Conservation (phyloP, 2,888 invertebrate species). For the Caradrina clavipalpis region DNA sequence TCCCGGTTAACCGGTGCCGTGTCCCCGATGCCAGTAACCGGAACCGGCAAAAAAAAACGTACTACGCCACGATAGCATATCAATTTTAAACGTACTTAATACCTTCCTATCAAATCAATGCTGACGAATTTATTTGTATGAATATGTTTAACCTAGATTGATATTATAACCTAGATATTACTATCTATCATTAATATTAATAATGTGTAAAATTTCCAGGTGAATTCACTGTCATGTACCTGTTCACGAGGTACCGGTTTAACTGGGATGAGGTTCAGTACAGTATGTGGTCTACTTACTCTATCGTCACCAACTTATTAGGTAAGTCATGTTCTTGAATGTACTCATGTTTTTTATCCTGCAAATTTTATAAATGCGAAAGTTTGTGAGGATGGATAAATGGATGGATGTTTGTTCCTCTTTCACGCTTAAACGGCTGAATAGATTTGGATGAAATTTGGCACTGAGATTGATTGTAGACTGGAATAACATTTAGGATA, state of each 20-base stretch:
- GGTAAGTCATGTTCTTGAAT: slow-evolving; percentile 76
- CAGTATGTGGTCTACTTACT: slow-evolving; percentile 90
- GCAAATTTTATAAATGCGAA: no score
- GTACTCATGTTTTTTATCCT: no score
- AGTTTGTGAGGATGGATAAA: no score
- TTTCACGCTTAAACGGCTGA: no score
- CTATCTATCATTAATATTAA: neutral
- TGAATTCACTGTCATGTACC: slow-evolving; percentile 90
- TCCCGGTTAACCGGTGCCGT: no score
- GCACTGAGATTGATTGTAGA: no score
- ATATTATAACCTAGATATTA: neutral
- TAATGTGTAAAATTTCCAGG: slow-evolving; percentile 78
- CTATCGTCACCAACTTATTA: slow-evolving; percentile 88
- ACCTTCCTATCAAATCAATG: neutral
- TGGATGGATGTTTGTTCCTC: no score
- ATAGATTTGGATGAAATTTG: no score
- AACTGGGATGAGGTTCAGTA: slow-evolving; percentile 91
- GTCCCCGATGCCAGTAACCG: no score
- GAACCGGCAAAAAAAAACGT: neutral
- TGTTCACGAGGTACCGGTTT: slow-evolving; percentile 90
- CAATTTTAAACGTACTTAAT: no score
- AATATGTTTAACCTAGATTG: slow-evolving; percentile 7
- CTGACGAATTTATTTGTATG: neutral
- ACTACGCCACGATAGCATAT: neutral
- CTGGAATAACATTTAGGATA: no score